Conservation (phyloP, 2,113 vertebrate species). For the Cervus canadensis region DNA sequence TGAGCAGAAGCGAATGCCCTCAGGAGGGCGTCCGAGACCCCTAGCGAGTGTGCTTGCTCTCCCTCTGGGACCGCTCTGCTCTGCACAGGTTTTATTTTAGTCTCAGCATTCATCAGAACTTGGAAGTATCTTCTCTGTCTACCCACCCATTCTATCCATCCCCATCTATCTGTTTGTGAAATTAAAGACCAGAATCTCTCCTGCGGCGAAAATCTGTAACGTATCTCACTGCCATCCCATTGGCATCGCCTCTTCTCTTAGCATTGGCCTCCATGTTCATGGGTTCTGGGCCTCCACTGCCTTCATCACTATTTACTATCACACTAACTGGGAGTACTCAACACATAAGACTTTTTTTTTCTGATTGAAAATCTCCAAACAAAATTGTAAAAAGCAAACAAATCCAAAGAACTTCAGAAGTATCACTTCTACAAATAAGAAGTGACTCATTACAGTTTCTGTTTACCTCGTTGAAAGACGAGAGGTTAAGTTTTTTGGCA, state of each 20-base stretch:
- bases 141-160: not conserved
- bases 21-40: fast-evolving
- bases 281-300: not conserved
- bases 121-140: fast-evolving
- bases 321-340: not conserved
- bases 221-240: fast-evolving
- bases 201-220: fast-evolving
- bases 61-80: fast-evolving
- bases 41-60: fast-evolving
- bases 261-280: fast-evolving
- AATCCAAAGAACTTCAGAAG: not conserved
- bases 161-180: not conserved
- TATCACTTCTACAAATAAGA: not conserved
- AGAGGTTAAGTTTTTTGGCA: constrained; percentile 99
- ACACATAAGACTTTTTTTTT: not conserved
- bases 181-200: not conserved
- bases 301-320: not conserved
- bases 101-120: not conserved
- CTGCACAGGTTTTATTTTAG: not conserved
- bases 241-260: fast-evolving
- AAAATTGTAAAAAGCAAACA: not conserved
- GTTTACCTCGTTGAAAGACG: constrained; percentile 97
- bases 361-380: not conserved
- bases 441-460: fast-evolving
- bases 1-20: fast-evolving